phyloP scores from a whole-genome alignment of 2,888 invertebrate species.

The Bugula neritina region DNA sequence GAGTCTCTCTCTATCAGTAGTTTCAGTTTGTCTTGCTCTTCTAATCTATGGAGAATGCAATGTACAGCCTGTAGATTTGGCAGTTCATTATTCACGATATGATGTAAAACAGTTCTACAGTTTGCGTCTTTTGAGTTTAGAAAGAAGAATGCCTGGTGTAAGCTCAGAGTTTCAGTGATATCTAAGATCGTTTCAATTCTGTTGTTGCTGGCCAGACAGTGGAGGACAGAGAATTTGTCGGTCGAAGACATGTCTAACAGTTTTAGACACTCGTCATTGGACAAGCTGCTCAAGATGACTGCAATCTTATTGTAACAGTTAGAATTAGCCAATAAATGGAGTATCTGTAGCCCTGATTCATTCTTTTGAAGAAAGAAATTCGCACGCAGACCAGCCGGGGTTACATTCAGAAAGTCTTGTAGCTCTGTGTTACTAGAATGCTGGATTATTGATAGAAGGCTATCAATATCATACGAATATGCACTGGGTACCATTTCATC shows the following conservation, averaged over 20 bases:
- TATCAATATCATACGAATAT: background rate
- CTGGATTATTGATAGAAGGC: background rate
- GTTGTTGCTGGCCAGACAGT: background rate
- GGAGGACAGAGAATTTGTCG: background rate
- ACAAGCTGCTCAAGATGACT: background rate
- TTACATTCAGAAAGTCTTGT: background rate
- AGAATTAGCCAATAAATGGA: background rate
- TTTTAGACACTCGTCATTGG: background rate
- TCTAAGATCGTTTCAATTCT: too few species aligned
- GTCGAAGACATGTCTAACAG: background rate
- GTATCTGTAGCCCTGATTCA: background rate
- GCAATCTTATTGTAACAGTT: background rate
- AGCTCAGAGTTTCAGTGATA: too few species aligned
- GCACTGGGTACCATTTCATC: background rate
- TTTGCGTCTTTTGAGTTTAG: background rate
- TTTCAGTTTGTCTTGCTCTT: background rate
- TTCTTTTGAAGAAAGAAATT: background rate
- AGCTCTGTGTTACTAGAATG: background rate
- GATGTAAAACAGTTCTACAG: background rate
- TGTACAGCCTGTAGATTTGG: background rate
- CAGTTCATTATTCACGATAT: background rate
- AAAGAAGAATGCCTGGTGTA: too few species aligned
- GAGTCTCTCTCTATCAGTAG: background rate
- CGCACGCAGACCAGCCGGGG: background rate
- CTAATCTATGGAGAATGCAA: background rate